Evolutionary conservation across 2,888 invertebrate species (phyloP).

Genomic region (Helobdella robusta): DNA sequence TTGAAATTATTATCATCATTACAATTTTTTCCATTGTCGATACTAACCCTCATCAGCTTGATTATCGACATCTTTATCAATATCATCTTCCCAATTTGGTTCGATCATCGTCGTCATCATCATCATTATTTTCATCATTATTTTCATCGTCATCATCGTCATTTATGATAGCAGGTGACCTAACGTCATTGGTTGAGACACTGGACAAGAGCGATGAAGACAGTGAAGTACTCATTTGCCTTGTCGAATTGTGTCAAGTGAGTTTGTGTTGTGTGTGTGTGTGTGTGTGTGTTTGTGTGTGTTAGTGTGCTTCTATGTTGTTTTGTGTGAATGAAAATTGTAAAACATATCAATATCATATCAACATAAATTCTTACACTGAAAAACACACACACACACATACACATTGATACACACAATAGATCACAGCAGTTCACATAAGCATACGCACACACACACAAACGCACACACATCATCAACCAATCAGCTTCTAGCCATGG

Average conservation of each 20-base stretch:
- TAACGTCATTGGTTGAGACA: slow-evolving; percentile 87
- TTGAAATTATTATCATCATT: no score
- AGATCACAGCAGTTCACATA: no score
- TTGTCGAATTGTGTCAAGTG: slow-evolving; percentile 90
- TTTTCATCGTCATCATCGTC: slow-evolving; percentile 9
- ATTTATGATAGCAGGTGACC: neutral
- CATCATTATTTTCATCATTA: slow-evolving; percentile 1
- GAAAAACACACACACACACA: no score
- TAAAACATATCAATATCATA: no score
- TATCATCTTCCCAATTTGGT: slow-evolving; percentile 12
- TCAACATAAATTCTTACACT: no score
- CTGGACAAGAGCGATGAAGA: slow-evolving; percentile 87
- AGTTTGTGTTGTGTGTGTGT: neutral
- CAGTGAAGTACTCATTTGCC: slow-evolving; percentile 86
- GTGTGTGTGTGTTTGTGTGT: neutral
- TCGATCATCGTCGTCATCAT: slow-evolving; percentile 17
- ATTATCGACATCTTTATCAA: slow-evolving; percentile 21
- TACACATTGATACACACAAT: no score
- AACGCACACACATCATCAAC: no score
- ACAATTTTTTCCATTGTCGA: neutral
- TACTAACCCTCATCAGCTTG: slow-evolving; percentile 6
- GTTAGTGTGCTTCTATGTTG: no score
- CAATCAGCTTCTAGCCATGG: slow-evolving; percentile 87
- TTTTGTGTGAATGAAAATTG: no score
- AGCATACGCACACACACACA: no score